phyloP scores from a whole-genome alignment of 2,797 vertebrate genomes.

The Gephyroberyx darwinii region DNA sequence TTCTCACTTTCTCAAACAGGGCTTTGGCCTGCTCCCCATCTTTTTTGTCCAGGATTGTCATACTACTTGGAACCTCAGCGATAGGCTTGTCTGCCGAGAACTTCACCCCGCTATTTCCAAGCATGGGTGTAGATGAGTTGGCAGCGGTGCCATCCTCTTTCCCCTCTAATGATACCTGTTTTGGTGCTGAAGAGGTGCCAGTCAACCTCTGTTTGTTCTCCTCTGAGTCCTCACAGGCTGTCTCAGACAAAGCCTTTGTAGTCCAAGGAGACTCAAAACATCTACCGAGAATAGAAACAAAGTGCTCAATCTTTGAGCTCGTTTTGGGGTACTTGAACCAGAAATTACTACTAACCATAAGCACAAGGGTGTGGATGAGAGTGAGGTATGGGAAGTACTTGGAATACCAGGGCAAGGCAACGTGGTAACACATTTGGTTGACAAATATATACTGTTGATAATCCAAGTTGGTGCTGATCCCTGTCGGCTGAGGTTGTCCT shows the following conservation, averaged over 20 bases:
- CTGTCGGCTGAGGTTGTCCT: constrained; percentile 83
- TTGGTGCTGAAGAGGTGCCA: constrained; percentile 84
- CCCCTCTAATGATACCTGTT: constrained; percentile 89
- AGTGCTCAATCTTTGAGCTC: constrained; percentile 98
- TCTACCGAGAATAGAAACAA: constrained; percentile 95
- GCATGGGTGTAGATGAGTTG: constrained; percentile 90
- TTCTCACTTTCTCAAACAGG: constrained; percentile 96
- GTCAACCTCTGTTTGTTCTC: constrained; percentile 96
- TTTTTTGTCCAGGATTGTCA: constrained; percentile 98
- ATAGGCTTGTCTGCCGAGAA: constrained; percentile 92
- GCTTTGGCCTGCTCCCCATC: constrained; percentile 98
- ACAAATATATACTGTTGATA: constrained; percentile 98
- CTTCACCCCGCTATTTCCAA: constrained; percentile 86
- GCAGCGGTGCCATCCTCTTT: constrained; percentile 84
- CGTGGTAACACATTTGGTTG: constrained; percentile 98
- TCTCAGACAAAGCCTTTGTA: constrained; percentile 98
- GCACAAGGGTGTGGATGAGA: constrained; percentile 95
- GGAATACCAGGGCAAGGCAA: constrained; percentile 97
- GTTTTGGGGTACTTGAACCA: constrained; percentile 99
- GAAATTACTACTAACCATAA: constrained; percentile 99
- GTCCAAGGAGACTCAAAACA: constrained; percentile 99
- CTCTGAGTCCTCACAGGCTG: constrained; percentile 95
- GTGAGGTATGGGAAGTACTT: constrained; percentile 99
- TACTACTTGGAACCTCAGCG: constrained; percentile 89
- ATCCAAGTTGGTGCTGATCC: constrained; percentile 93